These are phyloP conservation scores for Phalera bucephala DNA, from an alignment of 2,888 invertebrate genomes.

Conservation along the genomic window DNA sequence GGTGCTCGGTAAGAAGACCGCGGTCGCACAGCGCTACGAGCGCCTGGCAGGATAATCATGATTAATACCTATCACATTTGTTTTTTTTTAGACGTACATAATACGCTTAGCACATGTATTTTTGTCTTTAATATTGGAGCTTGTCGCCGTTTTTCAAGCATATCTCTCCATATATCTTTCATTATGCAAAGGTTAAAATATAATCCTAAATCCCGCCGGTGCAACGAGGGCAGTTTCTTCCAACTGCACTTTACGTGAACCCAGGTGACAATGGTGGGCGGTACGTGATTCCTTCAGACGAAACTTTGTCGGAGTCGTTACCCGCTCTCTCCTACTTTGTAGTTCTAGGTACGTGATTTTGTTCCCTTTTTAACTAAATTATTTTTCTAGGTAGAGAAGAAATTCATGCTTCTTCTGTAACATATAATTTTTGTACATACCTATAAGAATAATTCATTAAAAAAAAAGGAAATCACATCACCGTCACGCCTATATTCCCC, in stretches of 20 bases:
- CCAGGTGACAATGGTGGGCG: constrained; percentile 51
- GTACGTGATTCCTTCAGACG: constrained; percentile 43
- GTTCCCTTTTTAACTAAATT: constrained; percentile 1
- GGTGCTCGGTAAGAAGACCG: too few relatives aligned
- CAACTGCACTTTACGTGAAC: constrained; percentile 42
- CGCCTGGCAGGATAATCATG: too few relatives aligned
- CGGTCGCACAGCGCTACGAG: too few relatives aligned
- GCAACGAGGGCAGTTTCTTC: constrained; percentile 30
- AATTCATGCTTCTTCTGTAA: too few relatives aligned
- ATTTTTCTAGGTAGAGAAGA: neutral
- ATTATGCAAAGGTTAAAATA: constrained; percentile 4
- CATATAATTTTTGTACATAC: too few relatives aligned
- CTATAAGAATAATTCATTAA: too few relatives aligned
- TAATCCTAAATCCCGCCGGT: constrained; percentile 18
- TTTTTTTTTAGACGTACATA: too few relatives aligned
- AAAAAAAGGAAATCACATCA: too few relatives aligned
- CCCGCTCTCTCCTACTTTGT: constrained; percentile 32
- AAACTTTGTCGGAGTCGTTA: constrained; percentile 33
- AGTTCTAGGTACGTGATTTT: constrained; percentile 28
- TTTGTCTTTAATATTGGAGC: too few relatives aligned
- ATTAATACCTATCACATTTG: too few relatives aligned
- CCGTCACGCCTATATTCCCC: too few relatives aligned
- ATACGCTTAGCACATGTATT: too few relatives aligned
- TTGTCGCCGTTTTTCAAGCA: neutral
- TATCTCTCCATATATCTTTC: neutral